A percentile compares a stretch with the other conserved stretches of the same genome.
These are phyloP conservation scores for Peromyscus aztecus DNA, from an alignment of 2,797 vertebrate species.

Conservation along the genomic window DNA sequence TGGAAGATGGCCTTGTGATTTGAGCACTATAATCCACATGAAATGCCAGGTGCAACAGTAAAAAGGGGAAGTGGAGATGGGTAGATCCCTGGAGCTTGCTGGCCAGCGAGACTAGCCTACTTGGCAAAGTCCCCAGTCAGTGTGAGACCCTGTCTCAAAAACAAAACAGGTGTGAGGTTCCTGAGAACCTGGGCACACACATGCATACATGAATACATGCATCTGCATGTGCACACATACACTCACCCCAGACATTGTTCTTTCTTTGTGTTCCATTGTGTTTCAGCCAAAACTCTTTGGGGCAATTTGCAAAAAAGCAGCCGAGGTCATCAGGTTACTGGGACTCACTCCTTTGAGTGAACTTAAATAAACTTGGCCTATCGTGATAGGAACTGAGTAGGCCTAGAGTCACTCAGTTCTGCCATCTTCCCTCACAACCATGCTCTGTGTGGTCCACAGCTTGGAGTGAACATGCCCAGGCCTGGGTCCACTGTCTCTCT, in stretches of 20 bases:
- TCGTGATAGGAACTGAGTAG: not conserved
- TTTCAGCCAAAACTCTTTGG: not conserved
- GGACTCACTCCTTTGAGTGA: not conserved
- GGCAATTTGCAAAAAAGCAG: not conserved
- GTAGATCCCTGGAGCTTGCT: not conserved
- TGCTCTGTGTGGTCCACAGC: not conserved
- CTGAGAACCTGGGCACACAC: not conserved
- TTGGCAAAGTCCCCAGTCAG: not conserved
- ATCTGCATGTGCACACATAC: not conserved
- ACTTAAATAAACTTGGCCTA: not conserved
- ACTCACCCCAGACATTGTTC: not conserved
- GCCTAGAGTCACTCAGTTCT: not conserved
- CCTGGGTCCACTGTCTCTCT: not conserved
- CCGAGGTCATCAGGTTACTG: not conserved
- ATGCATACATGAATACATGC: too few relatives aligned
- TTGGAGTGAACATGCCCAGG: not conserved
- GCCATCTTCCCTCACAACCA: not conserved
- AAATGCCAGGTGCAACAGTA: not conserved
- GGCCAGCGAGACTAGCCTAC: not conserved
- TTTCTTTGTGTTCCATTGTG: not conserved
- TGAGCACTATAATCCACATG: not conserved
- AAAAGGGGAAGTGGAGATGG: not conserved
- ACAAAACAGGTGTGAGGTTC: not conserved
- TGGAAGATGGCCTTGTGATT: not conserved
- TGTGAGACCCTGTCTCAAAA: not conserved